Evolutionary conservation across 2,888 invertebrate species (phyloP), one percentile per base, ranked within the genome.

Genomic region (Chymomyza caudatula): DNA sequence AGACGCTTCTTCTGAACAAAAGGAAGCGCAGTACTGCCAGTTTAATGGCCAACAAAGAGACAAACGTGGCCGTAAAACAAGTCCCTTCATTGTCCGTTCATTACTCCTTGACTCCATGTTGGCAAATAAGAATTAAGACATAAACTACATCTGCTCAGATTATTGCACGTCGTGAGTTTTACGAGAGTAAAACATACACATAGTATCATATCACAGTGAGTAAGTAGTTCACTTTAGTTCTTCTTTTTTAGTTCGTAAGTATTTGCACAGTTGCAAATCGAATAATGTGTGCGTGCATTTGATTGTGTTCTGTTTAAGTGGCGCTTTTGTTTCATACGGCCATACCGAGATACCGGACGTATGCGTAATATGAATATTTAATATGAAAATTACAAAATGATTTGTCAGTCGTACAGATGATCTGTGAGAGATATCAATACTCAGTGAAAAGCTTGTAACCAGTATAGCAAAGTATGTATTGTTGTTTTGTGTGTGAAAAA

Each of bases 361-460:
- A 78, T 83, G 62, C 65, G 67, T 68, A 77, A 81, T 78, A 71
- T 84, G 78, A 78, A 84, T 80, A 69, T 75, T 70, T 80, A 60
- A 84, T 71, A 68, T 43, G 6, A 63, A 71, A 78, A 78, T 80
- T 71, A 51, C 63, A 68, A 73, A 69, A 64, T 64, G 62, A 65
- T 62, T 55, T 47, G 60, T 51, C 67, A 65, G 59, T 54, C 2
- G 29, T 43, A 55, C 61, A 70, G 11, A 37, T 37, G 11, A 37
- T 37, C 11, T 37, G 2, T 11, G 11, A 8, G 29, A 37, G 11
- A 37, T 11, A 37, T 37, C n/a, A n/a, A n/a, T n/a, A n/a, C n/a
- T n/a, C n/a, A n/a, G n/a, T 37, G 11, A 37, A 37, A 37, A 37
- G 11, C 29, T 37, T 37, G 4, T 3, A 11, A 11, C 2, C 8